A percentile compares a stretch with the other conserved stretches of the same genome.
Evolutionary conservation across 2,888 invertebrate genomes (phyloP).

Genomic region (Sylvicola fuscatus): DNA sequence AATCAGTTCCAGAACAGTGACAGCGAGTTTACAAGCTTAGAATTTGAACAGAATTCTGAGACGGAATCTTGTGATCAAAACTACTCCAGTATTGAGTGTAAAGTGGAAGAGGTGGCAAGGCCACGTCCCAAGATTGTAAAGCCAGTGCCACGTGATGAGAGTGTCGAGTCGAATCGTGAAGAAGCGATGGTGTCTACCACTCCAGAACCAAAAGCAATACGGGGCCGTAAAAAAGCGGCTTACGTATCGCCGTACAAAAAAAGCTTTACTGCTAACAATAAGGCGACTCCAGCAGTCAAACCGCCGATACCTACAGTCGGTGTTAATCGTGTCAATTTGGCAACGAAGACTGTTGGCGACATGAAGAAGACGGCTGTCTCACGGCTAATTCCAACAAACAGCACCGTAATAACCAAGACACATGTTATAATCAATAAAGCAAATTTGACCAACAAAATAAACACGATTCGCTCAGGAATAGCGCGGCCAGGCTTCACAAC

Average conservation of each 20-base stretch:
- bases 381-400: slow-evolving; percentile 7
- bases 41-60: slow-evolving; percentile 36
- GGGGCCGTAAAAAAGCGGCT: slow-evolving; percentile 35
- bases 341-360: slow-evolving; percentile 18
- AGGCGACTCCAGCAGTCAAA: slow-evolving; percentile 1
- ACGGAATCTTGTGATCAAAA: slow-evolving; percentile 26
- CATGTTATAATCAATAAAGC: slow-evolving; percentile 8
- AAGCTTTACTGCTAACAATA: slow-evolving; percentile 13
- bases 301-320: slow-evolving; percentile 1
- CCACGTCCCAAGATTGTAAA: slow-evolving; percentile 39
- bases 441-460: neutral
- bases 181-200: slow-evolving; percentile 14
- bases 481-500: slow-evolving; percentile 6
- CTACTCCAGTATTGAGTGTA: slow-evolving; percentile 17
- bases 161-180: too few species aligned
- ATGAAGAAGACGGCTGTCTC: slow-evolving; percentile 9
- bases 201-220: slow-evolving; percentile 13
- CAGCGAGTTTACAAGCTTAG: slow-evolving; percentile 26
- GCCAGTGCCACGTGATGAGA: slow-evolving; percentile 27
- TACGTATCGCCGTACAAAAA: slow-evolving; percentile 40
- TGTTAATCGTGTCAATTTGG: slow-evolving; percentile 18
- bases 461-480: slow-evolving; percentile 1
- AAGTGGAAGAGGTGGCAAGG: slow-evolving; percentile 26
- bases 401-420: slow-evolving; percentile 7
- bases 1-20: too few species aligned